Evolutionary conservation across 2,797 vertebrate species (phyloP), one percentile per base, ranked within the genome.

Genomic region (Peromyscus eremicus): DNA sequence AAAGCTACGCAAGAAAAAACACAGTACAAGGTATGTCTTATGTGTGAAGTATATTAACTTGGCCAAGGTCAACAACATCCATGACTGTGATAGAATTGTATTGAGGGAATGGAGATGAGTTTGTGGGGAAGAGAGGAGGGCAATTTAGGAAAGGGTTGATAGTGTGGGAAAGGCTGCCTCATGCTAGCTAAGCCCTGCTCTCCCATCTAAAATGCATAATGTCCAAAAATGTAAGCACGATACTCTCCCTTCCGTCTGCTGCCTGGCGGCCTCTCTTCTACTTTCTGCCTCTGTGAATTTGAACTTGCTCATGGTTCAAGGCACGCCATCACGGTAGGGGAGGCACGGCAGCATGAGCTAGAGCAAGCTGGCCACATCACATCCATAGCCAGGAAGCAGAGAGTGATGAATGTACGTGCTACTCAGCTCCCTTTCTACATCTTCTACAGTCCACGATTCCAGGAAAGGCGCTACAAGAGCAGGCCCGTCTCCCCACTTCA

Each of bases 1-100:
- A 87, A 70, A n/a, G n/a, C 32, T 64, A 64, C 19, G 14, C 11
- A 73, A 80, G 34, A 84, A 96, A 81, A 84, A 43, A 77, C 32
- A 29, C 32, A 77, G 32, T 52, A 84, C 32, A 77, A 71, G 7
- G 34, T 23, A 43, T 17, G 13, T 70, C 21, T 75, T 25, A 40
- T 71, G 23, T 92, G 16, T 92, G 83, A 94, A 55, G 23, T 34
- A 43, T 71, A 91, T 17, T 86, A 34, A 40, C 32, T 21, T 57
- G 80, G 49, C 49, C 64, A 46, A 81, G 88, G 43, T 76, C 77
- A 87, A 70, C 52, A 90, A 79, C 64, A 82, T 29, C 16, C 19
- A n/a, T 81, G 32, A 82, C 87, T 89, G 25, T 43, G 19, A 52
- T 66, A 91, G 76, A 92, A 86, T 81, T 94, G 62, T 55, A 49